phyloP scores from a whole-genome alignment of 2,797 vertebrate genomes.

The Lutjanus campechanus region DNA sequence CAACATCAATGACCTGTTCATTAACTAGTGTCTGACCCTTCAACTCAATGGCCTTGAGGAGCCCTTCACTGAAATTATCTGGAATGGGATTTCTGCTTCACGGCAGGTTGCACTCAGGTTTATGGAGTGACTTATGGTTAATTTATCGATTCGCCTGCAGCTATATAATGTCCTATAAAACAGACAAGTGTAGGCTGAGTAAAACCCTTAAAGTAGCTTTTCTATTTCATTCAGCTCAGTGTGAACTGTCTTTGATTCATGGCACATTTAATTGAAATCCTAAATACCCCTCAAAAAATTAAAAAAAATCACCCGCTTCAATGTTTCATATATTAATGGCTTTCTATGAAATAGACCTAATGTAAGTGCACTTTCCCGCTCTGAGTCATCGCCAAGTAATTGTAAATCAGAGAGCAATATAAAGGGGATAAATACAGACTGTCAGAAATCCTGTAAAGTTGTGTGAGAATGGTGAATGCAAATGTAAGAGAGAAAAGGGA shows the following conservation, averaged over 20 bases:
- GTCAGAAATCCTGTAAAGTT: slow-evolving; percentile 13
- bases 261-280: slow-evolving; percentile 24
- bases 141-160: slow-evolving; percentile 55
- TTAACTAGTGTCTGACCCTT: slow-evolving; percentile 17
- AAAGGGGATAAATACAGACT: slow-evolving; percentile 24
- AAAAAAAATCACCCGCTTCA: slow-evolving; percentile 3
- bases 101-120: slow-evolving; percentile 37
- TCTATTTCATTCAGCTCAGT: slow-evolving; percentile 18
- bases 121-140: slow-evolving; percentile 39
- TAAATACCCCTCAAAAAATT: slow-evolving; percentile 14
- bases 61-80: slow-evolving; percentile 50
- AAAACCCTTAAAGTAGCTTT: slow-evolving; percentile 29
- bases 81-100: slow-evolving; percentile 50
- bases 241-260: slow-evolving; percentile 38
- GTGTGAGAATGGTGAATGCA: neutral
- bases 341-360: slow-evolving; percentile 19
- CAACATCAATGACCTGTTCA: slow-evolving; percentile 19
- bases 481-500: neutral
- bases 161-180: slow-evolving; percentile 25
- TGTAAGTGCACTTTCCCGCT: neutral
- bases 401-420: slow-evolving; percentile 24
- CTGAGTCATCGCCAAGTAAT: neutral
- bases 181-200: neutral
- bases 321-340: slow-evolving; percentile 28
- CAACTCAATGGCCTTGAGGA: slow-evolving; percentile 32